Conservation (phyloP, 2,888 invertebrate genomes). For the Andrena marginata region DNA sequence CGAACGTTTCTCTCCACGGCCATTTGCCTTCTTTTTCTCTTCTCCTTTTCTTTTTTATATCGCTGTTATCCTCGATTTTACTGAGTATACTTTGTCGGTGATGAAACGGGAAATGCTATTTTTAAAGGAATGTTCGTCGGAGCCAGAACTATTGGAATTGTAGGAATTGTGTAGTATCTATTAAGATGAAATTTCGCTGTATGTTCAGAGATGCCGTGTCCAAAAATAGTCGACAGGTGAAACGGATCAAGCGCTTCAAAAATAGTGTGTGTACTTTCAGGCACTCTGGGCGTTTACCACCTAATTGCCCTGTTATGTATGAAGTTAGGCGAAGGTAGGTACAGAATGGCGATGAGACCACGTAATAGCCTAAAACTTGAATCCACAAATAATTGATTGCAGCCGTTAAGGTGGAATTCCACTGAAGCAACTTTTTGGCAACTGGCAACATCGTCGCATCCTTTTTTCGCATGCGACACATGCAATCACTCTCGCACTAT, state of each 20-base stretch:
- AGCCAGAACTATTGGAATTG: neutral
- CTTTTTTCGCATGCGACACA: too few species aligned
- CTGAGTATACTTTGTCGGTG: neutral
- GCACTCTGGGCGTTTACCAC: too few species aligned
- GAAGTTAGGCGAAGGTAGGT: too few species aligned
- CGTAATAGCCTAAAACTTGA: too few species aligned
- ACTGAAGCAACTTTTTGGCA: too few species aligned
- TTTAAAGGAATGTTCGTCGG: neutral
- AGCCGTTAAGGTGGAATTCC: too few species aligned
- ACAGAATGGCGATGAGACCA: too few species aligned
- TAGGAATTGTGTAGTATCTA: neutral
- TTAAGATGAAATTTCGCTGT: constrained; percentile 1
- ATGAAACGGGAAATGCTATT: constrained; percentile 32
- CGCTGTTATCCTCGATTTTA: constrained; percentile 22
- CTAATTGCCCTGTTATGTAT: too few species aligned
- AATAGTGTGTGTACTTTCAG: neutral
- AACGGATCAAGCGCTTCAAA: neutral
- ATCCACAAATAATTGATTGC: too few species aligned
- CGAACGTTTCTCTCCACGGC: constrained; percentile 41
- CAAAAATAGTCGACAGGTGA: neutral
- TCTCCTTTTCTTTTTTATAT: neutral
- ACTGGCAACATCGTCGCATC: too few species aligned
- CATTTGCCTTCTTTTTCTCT: constrained; percentile 10
- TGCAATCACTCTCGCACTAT: too few species aligned
- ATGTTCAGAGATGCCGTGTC: neutral